Evolutionary conservation across 2,113 vertebrate genomes (phyloP).

Genomic region (Mesembrinibis cayennensis): DNA sequence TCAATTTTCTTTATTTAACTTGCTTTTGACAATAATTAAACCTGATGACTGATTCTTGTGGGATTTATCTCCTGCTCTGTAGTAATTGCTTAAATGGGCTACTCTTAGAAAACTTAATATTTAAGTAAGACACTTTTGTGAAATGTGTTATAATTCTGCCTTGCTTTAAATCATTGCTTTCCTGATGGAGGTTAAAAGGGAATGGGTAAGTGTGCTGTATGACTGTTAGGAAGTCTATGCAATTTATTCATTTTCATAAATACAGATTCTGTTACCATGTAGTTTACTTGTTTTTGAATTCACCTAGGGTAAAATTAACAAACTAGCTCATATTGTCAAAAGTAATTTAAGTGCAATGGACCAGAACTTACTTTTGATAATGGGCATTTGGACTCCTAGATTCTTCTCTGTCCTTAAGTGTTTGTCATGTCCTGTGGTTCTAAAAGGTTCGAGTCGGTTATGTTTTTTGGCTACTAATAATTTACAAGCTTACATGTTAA

Average conservation of each 20-base stretch:
- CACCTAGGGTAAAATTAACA: not conserved
- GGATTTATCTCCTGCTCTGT: not conserved
- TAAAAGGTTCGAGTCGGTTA: not conserved
- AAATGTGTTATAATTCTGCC: conserved; percentile 65
- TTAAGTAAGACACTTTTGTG: conserved; percentile 23
- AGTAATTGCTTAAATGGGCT: not conserved
- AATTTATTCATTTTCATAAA: not conserved
- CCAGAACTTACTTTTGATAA: conserved; percentile 15
- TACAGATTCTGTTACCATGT: not conserved
- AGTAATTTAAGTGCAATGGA: not conserved
- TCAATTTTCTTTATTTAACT: not conserved
- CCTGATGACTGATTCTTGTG: not conserved
- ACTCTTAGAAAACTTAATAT: not conserved
- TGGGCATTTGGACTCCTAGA: not conserved
- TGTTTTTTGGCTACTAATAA: not conserved
- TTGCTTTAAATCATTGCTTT: conserved; percentile 84
- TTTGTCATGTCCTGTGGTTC: not conserved
- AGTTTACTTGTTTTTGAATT: not conserved
- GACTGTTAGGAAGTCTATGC: conserved; percentile 56
- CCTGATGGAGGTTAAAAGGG: conserved; percentile 92
- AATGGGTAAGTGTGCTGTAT: conserved; percentile 86
- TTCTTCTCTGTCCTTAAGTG: not conserved
- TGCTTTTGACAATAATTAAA: not conserved
- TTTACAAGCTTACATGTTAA: not conserved
- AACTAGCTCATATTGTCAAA: not conserved